Evolutionary conservation across 2,888 invertebrate genomes (phyloP), one percentile per base, ranked within the genome.

Genomic region (Herminia tarsipennalis): DNA sequence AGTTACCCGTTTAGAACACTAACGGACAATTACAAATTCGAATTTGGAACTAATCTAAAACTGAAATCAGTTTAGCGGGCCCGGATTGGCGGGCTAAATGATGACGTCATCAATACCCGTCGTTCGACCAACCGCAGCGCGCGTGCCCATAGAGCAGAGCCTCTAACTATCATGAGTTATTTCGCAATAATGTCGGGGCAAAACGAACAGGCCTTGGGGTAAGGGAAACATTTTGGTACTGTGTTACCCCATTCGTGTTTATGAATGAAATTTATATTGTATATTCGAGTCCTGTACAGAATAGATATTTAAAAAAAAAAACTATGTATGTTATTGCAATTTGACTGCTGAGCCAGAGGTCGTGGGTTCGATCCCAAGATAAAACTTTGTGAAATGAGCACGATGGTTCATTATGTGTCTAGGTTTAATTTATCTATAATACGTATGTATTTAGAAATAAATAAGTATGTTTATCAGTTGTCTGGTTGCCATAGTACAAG

Each of bases 91-190:
- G 75, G 61, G 73, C 60, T 86, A 84, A 89, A 74, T 73, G 79
- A 88, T 89, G 88, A 86, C 85, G 83, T 84, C 83, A 88, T 89
- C 81, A 83, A 86, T 88, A 81, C 65, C 63, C 71, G 82, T 85
- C 86, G 66, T 50, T 67, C 76, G 68, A 74, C 80, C 82, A 83
- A 86, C 86, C 88, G 72, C 86, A 79, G 66, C 56, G 64, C 66
- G 55, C 64, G 67, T 38, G 57, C 61, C 53, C 64, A 60, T 28
- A 56, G 54, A 39, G 36, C 25, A 25, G 16, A 27, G 44, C 29
- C 33, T 20, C 39, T 32, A 66, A 63, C 58, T 65, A 51, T 56
- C 56, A 58, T 66, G 67, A 66, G 57, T 73, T 68, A 69, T 69
- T 65, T 66, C 32, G 57, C 54, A 67, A 70, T 67, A 58, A 73